Evolutionary conservation across 2,888 invertebrate genomes (phyloP).

Genomic region (Calephelis perditalis): DNA sequence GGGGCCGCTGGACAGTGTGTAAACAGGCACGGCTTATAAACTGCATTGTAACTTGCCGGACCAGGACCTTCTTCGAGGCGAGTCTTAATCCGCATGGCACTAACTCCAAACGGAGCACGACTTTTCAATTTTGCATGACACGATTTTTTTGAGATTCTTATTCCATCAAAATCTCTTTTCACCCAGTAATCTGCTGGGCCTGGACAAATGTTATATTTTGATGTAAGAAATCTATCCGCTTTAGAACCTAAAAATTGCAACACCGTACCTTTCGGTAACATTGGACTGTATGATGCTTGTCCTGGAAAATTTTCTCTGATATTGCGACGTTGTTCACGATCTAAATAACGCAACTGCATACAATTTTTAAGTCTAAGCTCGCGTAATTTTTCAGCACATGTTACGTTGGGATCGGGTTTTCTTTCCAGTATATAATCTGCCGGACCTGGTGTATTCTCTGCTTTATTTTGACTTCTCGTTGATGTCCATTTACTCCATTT

Average conservation of each 20-base stretch:
- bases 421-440: constrained; percentile 45
- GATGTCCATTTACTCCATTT: constrained; percentile 62
- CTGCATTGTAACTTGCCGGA: constrained; percentile 47
- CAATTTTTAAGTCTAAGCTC: constrained; percentile 45
- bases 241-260: constrained; percentile 44
- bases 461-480: constrained; percentile 32
- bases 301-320: constrained; percentile 49
- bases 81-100: constrained; percentile 47
- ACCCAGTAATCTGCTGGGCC: constrained; percentile 52
- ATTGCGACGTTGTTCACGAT: constrained; percentile 49
- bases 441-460: constrained; percentile 49
- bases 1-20: constrained; percentile 43
- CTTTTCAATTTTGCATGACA: constrained; percentile 46
- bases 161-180: constrained; percentile 50
- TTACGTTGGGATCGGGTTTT: constrained; percentile 33
- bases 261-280: constrained; percentile 38
- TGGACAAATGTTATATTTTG: constrained; percentile 38
- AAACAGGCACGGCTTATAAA: constrained; percentile 35
- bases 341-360: constrained; percentile 55
- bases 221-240: constrained; percentile 41
- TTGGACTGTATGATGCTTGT: constrained; percentile 50
- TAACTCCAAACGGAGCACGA: constrained; percentile 50
- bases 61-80: constrained; percentile 46
- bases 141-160: constrained; percentile 30
- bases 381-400: constrained; percentile 51